Percentiles rank a stretch among this genome's conserved stretches.
Evolutionary conservation across 2,888 invertebrate species (phyloP).

Genomic region (Heliconius ismenius): DNA sequence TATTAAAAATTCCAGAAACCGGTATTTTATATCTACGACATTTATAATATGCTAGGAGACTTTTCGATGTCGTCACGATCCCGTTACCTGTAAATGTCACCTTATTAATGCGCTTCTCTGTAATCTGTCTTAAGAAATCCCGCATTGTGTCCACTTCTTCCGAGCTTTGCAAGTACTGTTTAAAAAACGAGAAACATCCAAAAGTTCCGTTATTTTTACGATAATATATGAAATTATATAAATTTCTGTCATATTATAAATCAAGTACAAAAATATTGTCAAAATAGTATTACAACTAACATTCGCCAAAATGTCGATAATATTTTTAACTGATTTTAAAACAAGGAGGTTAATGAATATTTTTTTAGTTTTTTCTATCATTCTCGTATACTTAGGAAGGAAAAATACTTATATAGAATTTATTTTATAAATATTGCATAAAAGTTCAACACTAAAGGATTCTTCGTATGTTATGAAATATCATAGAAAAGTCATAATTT

Average conservation of each 20-base stretch:
- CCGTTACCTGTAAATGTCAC: conserved; percentile 55
- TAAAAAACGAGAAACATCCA: conserved; percentile 32
- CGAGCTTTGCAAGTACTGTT: conserved; percentile 55
- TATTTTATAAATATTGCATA: no score
- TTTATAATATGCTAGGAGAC: not conserved
- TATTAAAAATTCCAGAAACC: no score
- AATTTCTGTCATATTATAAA: not conserved
- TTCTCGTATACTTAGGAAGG: not conserved
- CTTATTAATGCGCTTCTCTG: conserved; percentile 73
- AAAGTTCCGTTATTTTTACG: conserved; percentile 29
- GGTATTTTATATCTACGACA: not conserved
- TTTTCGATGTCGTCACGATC: conserved; percentile 20
- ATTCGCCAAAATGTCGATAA: not conserved
- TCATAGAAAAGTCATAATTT: no score
- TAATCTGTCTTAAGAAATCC: conserved; percentile 79
- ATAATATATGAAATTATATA: conserved; percentile 1
- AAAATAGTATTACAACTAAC: no score
- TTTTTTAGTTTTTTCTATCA: not conserved
- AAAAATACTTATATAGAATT: no score
- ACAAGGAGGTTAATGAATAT: not conserved
- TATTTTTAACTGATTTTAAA: not conserved
- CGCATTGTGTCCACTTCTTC: conserved; percentile 75
- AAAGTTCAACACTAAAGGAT: no score
- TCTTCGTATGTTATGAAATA: no score
- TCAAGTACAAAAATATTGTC: not conserved